A percentile compares a stretch with the other conserved stretches of the same genome.
Conservation (phyloP, 2,888 invertebrate species). For the Lomographa bimaculata region DNA sequence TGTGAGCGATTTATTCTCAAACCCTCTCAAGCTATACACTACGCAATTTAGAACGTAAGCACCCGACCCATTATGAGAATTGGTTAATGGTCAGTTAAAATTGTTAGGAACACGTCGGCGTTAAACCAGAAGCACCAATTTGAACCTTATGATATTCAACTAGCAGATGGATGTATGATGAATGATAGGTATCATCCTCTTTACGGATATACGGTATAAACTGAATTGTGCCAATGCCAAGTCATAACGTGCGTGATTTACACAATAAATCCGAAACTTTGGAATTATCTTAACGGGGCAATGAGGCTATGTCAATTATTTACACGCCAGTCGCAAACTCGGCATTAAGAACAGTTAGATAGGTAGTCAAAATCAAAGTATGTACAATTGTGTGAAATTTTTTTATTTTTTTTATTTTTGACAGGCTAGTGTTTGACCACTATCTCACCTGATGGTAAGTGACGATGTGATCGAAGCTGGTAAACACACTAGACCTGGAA, state of each 20-base stretch:
- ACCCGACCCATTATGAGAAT: slow-evolving; percentile 22
- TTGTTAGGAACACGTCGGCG: slow-evolving; percentile 11
- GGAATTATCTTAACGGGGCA: slow-evolving; percentile 23
- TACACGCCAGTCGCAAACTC: slow-evolving; percentile 6
- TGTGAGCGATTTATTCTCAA: slow-evolving; percentile 38
- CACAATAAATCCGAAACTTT: slow-evolving; percentile 36
- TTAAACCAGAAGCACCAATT: not conserved
- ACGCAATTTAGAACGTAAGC: slow-evolving; percentile 19
- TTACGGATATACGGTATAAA: slow-evolving; percentile 32
- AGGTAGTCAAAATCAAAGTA: too few species aligned
- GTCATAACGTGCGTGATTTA: slow-evolving; percentile 44
- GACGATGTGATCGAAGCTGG: too few species aligned
- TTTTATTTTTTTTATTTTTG: too few species aligned
- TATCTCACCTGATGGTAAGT: too few species aligned
- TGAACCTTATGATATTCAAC: not conserved
- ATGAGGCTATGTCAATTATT: slow-evolving; percentile 39
- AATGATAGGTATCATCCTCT: slow-evolving; percentile 30
- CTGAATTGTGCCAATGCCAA: slow-evolving; percentile 39
- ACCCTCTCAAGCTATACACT: slow-evolving; percentile 31
- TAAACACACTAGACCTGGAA: too few species aligned
- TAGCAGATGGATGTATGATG: slow-evolving; percentile 10
- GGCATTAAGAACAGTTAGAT: slow-evolving; percentile 14
- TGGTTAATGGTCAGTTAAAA: slow-evolving; percentile 24
- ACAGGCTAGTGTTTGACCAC: too few species aligned
- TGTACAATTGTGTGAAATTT: too few species aligned